Base-by-base conservation (phyloP, 2,797 vertebrate genomes). In the Lates japonicus region DNA sequence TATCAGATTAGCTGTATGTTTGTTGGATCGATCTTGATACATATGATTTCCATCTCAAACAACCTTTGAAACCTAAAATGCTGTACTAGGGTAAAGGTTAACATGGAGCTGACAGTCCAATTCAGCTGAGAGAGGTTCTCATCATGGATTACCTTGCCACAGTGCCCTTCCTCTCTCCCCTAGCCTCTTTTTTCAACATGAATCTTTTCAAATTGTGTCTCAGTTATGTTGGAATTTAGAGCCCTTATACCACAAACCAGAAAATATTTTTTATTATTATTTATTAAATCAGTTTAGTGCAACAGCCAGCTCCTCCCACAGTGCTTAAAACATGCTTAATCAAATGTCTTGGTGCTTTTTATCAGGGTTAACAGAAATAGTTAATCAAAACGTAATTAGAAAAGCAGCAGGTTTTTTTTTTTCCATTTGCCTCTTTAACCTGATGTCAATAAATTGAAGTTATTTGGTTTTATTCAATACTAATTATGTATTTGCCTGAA, bases 61-160 rank as follows among this genome's bases (percentile, higher is more conserved):
- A 93, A 93, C 94, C 90, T 94, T 94, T 93, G 90, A 92, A 85
- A 80, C 70, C 83, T 78, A 81, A 91, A 90, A 86, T 87, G 87
- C 84, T 84, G 87, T 86, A 84, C 84, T 64, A 39, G 85, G 86
- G 33, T 86, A 93, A 92, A 93, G 93, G 93, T 90, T 87, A 92
- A 82, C 89, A 60, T 25, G 63, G 58, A 77, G 87, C 84, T 89
- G 90, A 87, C 92, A 90, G 85, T 81, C 87, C 91, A 90, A 91
- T 91, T 91, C 78, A 85, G 87, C 84, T 87, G 82, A 90, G 87
- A 92, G 91, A 92, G 87, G 84, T 91, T 93, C 85, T 90, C 88
- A 90, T 92, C 88, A 87, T 80, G 90, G 90, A 90, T 92, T 94
- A 87, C 74, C 84, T 84, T 87, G 68, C 76, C 79, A 66, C 74